These are phyloP conservation scores for Thereva unica DNA, from an alignment of 2,888 invertebrate species.

Conservation along the genomic window DNA sequence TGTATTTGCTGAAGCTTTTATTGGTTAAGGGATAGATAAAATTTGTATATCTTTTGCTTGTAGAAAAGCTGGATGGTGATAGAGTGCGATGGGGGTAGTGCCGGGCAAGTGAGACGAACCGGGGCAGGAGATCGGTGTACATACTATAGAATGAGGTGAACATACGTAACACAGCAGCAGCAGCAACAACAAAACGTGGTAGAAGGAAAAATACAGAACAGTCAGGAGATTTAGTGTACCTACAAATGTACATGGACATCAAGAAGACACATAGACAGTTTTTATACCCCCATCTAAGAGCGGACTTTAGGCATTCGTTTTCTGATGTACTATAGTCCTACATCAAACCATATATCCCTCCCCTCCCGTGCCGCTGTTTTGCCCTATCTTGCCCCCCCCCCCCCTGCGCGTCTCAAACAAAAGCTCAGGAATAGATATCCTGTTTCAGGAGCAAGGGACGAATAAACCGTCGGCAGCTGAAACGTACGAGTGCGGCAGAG, in stretches of 20 bases:
- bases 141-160: slow-evolving; percentile 14
- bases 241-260: slow-evolving; percentile 12
- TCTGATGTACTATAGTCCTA: slow-evolving; percentile 27
- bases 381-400: no score
- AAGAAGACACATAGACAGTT: slow-evolving; percentile 9
- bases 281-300: slow-evolving; percentile 21
- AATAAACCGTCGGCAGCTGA: no score
- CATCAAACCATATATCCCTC: slow-evolving; percentile 22
- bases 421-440: slow-evolving; percentile 34
- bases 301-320: slow-evolving; percentile 23
- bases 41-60: slow-evolving; percentile 28
- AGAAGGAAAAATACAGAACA: not conserved
- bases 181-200: no score
- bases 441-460: not conserved
- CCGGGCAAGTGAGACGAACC: no score
- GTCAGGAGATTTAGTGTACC: slow-evolving; percentile 20
- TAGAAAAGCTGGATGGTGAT: no score
- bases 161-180: slow-evolving; percentile 1
- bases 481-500: no score
- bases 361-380: no score
- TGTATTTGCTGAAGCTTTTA: slow-evolving; percentile 20
- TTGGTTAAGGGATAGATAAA: slow-evolving; percentile 30
- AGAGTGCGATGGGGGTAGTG: no score
- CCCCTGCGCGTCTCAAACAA: slow-evolving; percentile 11
- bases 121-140: no score